Base-by-base conservation (phyloP, 2,113 vertebrate species). In the Isurus oxyrinchus region DNA sequence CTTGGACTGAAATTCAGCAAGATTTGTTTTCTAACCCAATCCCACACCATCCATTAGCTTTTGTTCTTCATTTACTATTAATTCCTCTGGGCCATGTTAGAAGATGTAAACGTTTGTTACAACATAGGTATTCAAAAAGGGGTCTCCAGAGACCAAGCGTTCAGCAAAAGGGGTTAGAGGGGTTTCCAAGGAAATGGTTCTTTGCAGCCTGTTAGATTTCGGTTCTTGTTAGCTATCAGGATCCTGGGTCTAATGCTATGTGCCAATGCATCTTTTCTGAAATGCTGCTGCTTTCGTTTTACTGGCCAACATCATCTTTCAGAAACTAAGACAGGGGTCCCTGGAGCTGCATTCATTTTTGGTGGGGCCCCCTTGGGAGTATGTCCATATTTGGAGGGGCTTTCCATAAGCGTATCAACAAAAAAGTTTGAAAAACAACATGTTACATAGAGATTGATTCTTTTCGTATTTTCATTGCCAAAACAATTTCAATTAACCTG, bases 21-120 rank as follows among this genome's bases (percentile, higher is more conserved):
- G 59, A 63, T 94, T 63, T 94, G 59, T n/a, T 94, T 61, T 63
- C 90, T 7, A n/a, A 63, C 59, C 40, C 59, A 94, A 94, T 94
- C 57, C 61, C 90, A 40, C 57, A 63, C 57, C 7, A 44, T 40
- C 90, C 59, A 63, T 66, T 94, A 94, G 59, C 57, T 40, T 94
- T 94, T 63, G 59, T 63, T 63, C 35, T 40, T 94, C 90, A 40
- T 94, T 94, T 63, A 63, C 90, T 23, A 94, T 63, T 40, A 94
- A 63, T 94, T 63, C 90, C 59, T 63, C 2, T 19, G n/a, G 59
- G 90, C 35, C 90, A 94, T 10, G 16, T 94, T 94, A 16, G 35
- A 94, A 63, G n/a, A 63, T 63, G 31, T 63, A 94, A 94, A 63
- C n/a, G 7, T 94, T 63, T 63, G 59, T 63, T 35, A 59, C 31